Evolutionary conservation across 2,113 vertebrate genomes (phyloP).

Genomic region (Pipra filicauda): DNA sequence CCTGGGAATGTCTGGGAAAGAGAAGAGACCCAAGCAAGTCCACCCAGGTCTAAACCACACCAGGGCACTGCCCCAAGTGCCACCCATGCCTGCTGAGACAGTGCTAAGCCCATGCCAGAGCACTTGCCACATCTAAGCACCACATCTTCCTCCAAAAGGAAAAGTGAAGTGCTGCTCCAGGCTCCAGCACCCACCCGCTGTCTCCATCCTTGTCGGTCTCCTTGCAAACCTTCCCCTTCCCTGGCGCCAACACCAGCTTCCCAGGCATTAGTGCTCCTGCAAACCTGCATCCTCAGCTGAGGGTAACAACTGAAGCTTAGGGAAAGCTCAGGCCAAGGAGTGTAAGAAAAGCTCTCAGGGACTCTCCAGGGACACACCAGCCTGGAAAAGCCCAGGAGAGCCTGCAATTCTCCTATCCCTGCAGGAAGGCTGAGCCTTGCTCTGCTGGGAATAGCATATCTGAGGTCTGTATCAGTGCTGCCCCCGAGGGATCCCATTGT

Average conservation of each 20-base stretch:
- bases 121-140: background rate
- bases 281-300: background rate
- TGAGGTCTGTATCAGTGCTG: background rate
- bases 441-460: accelerated
- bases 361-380: background rate
- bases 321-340: background rate
- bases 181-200: background rate
- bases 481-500: background rate
- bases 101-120: background rate
- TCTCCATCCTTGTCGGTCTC: background rate
- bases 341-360: background rate
- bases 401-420: background rate
- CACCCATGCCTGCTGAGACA: accelerated
- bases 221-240: background rate
- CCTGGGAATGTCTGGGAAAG: background rate
- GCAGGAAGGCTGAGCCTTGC: background rate
- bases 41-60: background rate
- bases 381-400: background rate
- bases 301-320: background rate
- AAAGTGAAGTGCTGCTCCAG: background rate
- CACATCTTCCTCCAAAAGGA: background rate
- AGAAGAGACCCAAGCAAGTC: background rate
- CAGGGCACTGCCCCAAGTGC: accelerated
- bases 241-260: background rate
- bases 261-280: background rate